Evolutionary conservation across 2,113 vertebrate genomes (phyloP), one percentile per base, ranked within the genome.

Genomic region (Echinops telfairi): DNA sequence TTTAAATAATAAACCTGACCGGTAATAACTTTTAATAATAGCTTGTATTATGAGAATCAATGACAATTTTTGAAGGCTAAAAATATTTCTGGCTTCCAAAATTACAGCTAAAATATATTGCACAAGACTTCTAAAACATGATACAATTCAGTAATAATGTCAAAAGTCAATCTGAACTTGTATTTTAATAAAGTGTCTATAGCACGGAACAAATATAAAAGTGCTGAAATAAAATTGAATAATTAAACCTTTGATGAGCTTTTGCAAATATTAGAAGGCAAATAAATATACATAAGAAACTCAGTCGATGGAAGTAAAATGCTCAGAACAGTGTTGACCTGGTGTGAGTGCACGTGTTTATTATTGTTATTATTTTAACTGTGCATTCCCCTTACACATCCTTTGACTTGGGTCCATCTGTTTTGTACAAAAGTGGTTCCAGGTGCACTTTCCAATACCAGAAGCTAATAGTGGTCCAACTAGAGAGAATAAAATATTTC

Each of bases 41-140:
- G 29, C 43, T 6, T 87, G 43, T 4, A 31, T 80, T 78, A 17
- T 27, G 78, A 86, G 73, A 78, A 15, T 76, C 77, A 78, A 89
- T 85, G 38, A 6, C 16, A 79, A 85, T 47, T 23, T 14, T 94
- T 19, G 83, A 97, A 33, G 92, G 20, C 64, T 85, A 95, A 92
- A 90, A 60, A 70, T 76, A 86, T 86, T 16, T 9, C 47, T 88
- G 58, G 29, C 1, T n/a, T 77, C 84, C 0, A 91, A 82, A 77
- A 90, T 78, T 36, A 66, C 16, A 82, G 6, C 57, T 77, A 82
- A 58, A 97, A 96, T 88, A 86, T 3, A 66, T 20, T 5, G 27
- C 20, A 29, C 6, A 64, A 43, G 1, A 43, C 40, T 66, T 90
- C 57, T 36, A 47, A 89, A 85, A 82, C 27, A 15, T 79, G 33